Base-by-base conservation (phyloP, 2,113 vertebrate genomes). In the Proteles cristata region DNA sequence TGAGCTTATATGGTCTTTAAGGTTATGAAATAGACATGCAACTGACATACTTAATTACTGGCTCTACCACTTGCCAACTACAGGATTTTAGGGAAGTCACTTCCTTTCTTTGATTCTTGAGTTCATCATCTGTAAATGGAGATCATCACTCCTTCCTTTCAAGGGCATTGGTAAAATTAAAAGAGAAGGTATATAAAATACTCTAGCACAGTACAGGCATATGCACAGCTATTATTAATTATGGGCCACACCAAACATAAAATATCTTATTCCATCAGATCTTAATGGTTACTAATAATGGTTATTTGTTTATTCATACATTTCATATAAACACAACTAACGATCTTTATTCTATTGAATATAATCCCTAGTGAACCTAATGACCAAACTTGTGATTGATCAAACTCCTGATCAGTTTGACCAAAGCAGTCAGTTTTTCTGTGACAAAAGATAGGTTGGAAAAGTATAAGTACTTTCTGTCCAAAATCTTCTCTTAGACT, bases 311-410 rank as follows among this genome's bases (percentile, higher is more conserved):
- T 96, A 95, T 89, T 73, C 31, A 93, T 76, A 82, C 23, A 77
- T 81, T 93, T 96, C 81, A 90, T 69, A 63, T 95, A 94, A 97
- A 94, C 80, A 97, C 33, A 94, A 94, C 86, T 92, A 91, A 85
- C 79, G 80, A 68, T 63, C 65, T 96, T 94, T 92, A 95, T 93
- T 91, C 50, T 95, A 82, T 86, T 80, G 39, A 73, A 31, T 92
- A 35, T 25, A 89, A 93, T 92, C 73, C 50, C 66, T 71, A 79
- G 66, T 93, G 50, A 93, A 45, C 45, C 53, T 71, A 92, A 85
- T 48, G 79, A 86, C 65, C 79, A 92, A 96, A 89, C 33, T 86
- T 89, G 77, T 71, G 65, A 88, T 48, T 39, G 28, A 77, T 85
- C 89, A 88, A 26, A 68, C 21, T 96, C 71, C 68, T 87, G 28